phyloP scores from a whole-genome alignment of 2,113 vertebrate genomes.

The Pangasianodon hypophthalmus region DNA sequence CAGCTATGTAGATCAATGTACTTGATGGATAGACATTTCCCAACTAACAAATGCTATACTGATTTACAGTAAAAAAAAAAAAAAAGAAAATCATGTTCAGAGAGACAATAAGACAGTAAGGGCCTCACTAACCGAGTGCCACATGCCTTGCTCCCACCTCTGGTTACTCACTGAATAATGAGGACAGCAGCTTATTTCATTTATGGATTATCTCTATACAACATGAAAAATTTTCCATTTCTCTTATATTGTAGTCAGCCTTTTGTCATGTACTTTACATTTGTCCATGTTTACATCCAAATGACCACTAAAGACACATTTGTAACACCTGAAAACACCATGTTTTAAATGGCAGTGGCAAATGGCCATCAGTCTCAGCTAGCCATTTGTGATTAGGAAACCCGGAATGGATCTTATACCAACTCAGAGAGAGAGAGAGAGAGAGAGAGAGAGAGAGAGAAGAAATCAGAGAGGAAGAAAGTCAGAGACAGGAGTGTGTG shows the following conservation, averaged over 20 bases:
- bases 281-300: neutral
- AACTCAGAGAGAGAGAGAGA: neutral
- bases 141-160: neutral
- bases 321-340: too few relatives aligned
- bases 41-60: neutral
- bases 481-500: too few relatives aligned
- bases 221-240: neutral
- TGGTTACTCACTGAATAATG: neutral
- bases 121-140: neutral
- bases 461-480: too few relatives aligned
- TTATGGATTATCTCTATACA: neutral
- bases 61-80: neutral
- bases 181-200: neutral
- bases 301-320: neutral
- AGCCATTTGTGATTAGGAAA: neutral
- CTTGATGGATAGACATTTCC: neutral
- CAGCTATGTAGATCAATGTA: neutral
- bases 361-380: too few relatives aligned
- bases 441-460: neutral
- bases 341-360: too few relatives aligned
- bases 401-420: neutral
- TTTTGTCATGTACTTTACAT: neutral
- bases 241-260: neutral
- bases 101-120: neutral
- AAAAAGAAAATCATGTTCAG: neutral